phyloP scores from a whole-genome alignment of 2,888 invertebrate genomes.

The Salticus scenicus region DNA sequence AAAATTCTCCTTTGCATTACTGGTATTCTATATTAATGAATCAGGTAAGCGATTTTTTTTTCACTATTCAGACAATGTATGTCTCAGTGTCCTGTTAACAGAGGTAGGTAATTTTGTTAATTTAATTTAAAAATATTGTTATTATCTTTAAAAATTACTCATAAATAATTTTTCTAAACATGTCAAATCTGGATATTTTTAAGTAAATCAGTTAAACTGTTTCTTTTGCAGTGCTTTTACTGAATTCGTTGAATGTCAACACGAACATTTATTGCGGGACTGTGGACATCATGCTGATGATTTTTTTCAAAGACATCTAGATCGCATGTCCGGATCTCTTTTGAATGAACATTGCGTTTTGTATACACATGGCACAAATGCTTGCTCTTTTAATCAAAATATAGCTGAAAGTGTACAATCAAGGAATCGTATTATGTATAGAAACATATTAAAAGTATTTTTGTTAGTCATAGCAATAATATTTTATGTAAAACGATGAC shows the following conservation, averaged over 20 bases:
- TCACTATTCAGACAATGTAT: no score
- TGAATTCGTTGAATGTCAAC: no score
- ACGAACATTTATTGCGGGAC: conserved; percentile 60
- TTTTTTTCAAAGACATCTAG: conserved; percentile 68
- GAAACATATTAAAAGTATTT: not conserved
- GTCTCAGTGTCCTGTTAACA: no score
- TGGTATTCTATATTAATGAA: no score
- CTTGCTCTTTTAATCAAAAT: conserved; percentile 54
- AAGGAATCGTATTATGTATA: not conserved
- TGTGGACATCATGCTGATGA: conserved; percentile 67
- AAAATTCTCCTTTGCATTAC: no score
- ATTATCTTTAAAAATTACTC: no score
- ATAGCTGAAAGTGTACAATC: not conserved
- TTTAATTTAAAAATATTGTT: no score
- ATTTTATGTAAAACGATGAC: conserved; percentile 42
- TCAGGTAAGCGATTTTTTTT: no score
- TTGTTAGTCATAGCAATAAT: not conserved
- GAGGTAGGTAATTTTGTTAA: no score
- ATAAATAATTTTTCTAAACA: no score
- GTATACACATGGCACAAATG: conserved; percentile 69
- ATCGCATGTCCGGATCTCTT: conserved; percentile 68
- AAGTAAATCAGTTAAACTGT: no score
- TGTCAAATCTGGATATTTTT: no score
- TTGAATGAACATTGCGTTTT: conserved; percentile 70
- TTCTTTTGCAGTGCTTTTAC: conserved; percentile 61